phyloP scores from a whole-genome alignment of 2,797 vertebrate species.

The Etheostoma perlongum region DNA sequence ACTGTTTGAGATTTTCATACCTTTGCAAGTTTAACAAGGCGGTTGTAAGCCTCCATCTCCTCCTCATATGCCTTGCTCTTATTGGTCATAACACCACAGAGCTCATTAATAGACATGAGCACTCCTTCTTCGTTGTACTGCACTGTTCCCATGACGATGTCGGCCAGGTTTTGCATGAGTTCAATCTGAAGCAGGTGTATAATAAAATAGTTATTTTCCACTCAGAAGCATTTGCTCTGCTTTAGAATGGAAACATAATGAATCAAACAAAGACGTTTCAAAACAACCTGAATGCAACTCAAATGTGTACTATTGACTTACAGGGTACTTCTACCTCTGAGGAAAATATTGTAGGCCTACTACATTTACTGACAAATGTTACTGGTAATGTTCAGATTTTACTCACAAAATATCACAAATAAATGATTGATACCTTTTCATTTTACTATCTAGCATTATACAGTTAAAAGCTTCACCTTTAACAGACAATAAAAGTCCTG shows the following conservation, averaged over 20 bases:
- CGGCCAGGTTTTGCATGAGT: slow-evolving; percentile 84
- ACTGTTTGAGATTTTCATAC: slow-evolving; percentile 37
- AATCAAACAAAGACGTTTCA: no score
- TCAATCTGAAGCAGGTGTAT: slow-evolving; percentile 51
- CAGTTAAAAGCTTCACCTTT: no score
- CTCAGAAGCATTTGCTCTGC: not conserved
- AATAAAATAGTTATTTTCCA: not conserved
- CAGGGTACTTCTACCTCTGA: no score
- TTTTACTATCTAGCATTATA: no score
- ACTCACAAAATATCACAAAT: no score
- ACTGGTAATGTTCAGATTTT: no score
- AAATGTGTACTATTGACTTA: no score
- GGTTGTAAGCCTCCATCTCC: slow-evolving; percentile 57
- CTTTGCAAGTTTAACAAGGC: slow-evolving; percentile 70
- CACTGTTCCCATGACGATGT: slow-evolving; percentile 85
- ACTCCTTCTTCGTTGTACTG: slow-evolving; percentile 86
- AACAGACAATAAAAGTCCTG: not conserved
- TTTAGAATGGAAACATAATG: not conserved
- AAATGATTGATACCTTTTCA: no score
- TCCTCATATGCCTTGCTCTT: slow-evolving; percentile 27
- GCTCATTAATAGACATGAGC: slow-evolving; percentile 71
- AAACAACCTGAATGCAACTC: no score
- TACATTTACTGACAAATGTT: no score
- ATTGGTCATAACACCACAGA: slow-evolving; percentile 85
- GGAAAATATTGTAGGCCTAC: no score